Conservation (phyloP, 2,113 vertebrate species). For the Phaethornis superciliosus region DNA sequence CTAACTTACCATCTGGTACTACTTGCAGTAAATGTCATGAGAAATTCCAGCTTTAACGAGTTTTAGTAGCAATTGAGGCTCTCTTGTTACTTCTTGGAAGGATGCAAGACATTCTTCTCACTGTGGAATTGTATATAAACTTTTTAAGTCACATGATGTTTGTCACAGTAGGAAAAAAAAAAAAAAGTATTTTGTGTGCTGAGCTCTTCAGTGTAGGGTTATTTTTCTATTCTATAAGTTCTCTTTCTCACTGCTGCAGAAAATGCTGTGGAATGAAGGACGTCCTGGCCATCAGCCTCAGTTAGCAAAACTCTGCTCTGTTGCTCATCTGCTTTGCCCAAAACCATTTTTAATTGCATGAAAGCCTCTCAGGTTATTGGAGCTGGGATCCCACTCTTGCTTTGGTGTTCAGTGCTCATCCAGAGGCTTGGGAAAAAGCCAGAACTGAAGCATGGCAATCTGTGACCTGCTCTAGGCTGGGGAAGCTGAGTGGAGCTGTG, state of each 20-base stretch:
- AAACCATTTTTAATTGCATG: neutral
- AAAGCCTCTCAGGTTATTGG: neutral
- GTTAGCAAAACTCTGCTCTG: neutral
- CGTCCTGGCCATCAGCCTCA: neutral
- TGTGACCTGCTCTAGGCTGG: neutral
- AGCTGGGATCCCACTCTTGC: neutral
- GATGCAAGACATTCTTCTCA: neutral
- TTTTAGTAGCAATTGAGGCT: neutral
- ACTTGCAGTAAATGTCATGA: neutral
- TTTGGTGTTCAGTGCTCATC: neutral
- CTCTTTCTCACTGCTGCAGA: neutral
- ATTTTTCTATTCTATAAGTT: neutral
- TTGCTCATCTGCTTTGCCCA: neutral
- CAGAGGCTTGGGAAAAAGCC: neutral
- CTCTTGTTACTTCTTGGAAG: neutral
- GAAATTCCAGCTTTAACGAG: neutral
- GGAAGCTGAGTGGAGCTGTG: rapidly evolving
- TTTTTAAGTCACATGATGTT: neutral
- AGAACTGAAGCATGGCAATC: neutral
- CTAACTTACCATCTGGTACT: neutral
- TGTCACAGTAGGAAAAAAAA: neutral
- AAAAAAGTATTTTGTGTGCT: neutral
- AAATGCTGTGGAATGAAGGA: neutral
- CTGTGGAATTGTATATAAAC: neutral
- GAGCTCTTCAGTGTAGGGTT: neutral